These are phyloP conservation scores for Thecophora atra DNA, from an alignment of 2,888 invertebrate species.

Conservation along the genomic window DNA sequence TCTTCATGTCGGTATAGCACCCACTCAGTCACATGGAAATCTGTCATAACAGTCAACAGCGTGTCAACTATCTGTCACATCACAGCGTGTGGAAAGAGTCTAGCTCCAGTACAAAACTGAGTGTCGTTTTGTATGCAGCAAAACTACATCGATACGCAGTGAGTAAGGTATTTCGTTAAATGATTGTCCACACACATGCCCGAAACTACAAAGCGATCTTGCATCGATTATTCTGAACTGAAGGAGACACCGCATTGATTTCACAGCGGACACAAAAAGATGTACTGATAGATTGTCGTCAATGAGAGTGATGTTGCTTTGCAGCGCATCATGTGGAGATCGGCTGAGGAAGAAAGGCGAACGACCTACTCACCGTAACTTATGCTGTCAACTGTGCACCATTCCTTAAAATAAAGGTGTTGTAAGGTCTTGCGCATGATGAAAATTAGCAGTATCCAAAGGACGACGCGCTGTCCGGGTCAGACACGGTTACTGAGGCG, in stretches of 20 bases:
- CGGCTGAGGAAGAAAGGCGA: background rate
- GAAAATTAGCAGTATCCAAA: background rate
- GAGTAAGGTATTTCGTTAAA: no score
- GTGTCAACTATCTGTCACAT: conserved; percentile 9
- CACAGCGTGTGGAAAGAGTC: conserved; percentile 7
- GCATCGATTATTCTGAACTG: no score
- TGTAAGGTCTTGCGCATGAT: background rate
- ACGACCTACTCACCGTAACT: background rate
- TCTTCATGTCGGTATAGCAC: background rate
- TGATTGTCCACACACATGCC: no score
- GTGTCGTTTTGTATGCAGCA: no score
- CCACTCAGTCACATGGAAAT: conserved; percentile 2
- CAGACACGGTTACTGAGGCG: conserved; percentile 6
- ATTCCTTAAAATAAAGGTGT: background rate
- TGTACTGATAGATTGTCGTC: conserved; percentile 24
- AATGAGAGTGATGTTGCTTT: conserved; percentile 32
- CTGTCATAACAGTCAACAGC: background rate
- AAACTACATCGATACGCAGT: no score
- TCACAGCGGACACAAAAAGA: no score
- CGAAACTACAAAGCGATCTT: no score
- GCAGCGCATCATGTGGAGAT: no score
- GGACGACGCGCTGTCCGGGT: conserved; percentile 2
- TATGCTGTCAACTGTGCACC: background rate
- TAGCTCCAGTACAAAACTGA: conserved; percentile 4
- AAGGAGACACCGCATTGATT: no score